Evolutionary conservation across 2,797 vertebrate species (phyloP).

Genomic region (Bovichtus diacanthus): DNA sequence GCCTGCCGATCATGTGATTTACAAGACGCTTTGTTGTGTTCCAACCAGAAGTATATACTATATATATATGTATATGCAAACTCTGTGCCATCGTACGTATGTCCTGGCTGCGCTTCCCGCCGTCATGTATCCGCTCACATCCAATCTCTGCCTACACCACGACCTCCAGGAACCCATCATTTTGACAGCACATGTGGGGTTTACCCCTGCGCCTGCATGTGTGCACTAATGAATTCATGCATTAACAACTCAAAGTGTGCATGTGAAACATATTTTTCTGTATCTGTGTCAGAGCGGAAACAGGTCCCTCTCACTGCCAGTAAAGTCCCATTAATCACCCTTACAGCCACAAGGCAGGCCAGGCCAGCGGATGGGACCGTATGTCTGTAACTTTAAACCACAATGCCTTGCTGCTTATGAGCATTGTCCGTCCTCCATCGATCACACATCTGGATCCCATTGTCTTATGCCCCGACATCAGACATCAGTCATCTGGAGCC

Average conservation of each 20-base stretch:
- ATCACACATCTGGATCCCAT: slow-evolving; percentile 85
- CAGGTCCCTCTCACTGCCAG: slow-evolving; percentile 67
- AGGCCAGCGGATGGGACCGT: slow-evolving; percentile 59
- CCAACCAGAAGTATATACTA: slow-evolving; percentile 36
- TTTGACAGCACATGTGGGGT: slow-evolving; percentile 10
- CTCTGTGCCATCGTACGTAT: slow-evolving; percentile 36
- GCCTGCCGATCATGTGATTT: slow-evolving; percentile 59
- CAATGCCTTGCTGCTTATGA: slow-evolving; percentile 75
- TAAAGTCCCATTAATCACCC: slow-evolving; percentile 82
- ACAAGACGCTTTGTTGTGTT: slow-evolving; percentile 43
- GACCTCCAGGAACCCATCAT: slow-evolving; percentile 39
- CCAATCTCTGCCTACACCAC: slow-evolving; percentile 10
- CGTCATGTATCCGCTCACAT: slow-evolving; percentile 17
- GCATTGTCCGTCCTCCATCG: slow-evolving; percentile 74
- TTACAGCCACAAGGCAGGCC: slow-evolving; percentile 53
- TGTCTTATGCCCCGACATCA: slow-evolving; percentile 77
- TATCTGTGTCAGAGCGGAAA: slow-evolving; percentile 67
- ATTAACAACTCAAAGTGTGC: slow-evolving; percentile 28
- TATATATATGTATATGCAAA: too few relatives aligned
- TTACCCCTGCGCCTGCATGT: slow-evolving; percentile 2
- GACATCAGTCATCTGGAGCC: slow-evolving; percentile 81
- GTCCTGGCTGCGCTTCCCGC: slow-evolving; percentile 5
- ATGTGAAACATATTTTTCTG: slow-evolving; percentile 45
- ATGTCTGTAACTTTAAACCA: slow-evolving; percentile 79
- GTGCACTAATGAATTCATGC: slow-evolving; percentile 47